Percentiles rank a stretch among this genome's conserved stretches.
These are phyloP conservation scores for Hyperoplus lanceolatus DNA, from an alignment of 2,797 vertebrate species.

Conservation along the genomic window DNA sequence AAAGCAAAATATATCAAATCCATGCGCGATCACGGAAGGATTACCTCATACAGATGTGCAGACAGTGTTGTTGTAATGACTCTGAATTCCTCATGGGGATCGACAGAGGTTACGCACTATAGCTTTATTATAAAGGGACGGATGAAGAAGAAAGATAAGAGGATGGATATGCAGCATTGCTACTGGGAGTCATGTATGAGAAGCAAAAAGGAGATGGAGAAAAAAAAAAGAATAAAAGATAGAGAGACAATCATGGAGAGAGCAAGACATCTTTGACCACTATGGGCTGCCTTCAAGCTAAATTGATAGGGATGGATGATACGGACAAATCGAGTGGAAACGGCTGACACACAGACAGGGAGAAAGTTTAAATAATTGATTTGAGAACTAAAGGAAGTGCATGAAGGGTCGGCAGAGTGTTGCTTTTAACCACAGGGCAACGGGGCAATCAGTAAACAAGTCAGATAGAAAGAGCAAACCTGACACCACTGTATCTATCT, in stretches of 20 bases:
- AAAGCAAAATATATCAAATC: no score
- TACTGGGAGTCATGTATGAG: conserved; percentile 2
- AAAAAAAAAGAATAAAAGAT: neutral
- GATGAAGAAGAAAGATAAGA: conserved; percentile 7
- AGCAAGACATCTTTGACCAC: neutral
- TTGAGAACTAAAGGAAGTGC: conserved; percentile 4
- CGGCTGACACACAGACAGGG: neutral
- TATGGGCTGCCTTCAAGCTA: neutral
- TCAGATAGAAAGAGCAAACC: neutral
- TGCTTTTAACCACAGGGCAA: conserved; percentile 22
- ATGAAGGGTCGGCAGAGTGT: neutral
- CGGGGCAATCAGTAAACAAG: conserved; percentile 14
- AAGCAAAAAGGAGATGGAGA: neutral
- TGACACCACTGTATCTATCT: neutral
- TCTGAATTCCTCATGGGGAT: no score
- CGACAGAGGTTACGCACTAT: no score
- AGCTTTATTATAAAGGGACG: conserved; percentile 1
- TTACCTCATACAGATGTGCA: no score
- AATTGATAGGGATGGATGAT: neutral
- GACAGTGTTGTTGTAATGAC: no score
- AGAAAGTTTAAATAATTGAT: conserved; percentile 27
- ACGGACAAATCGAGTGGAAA: neutral
- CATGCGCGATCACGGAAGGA: no score
- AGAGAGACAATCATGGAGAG: neutral
- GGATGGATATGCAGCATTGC: conserved; percentile 11